phyloP scores from a whole-genome alignment of 2,888 invertebrate genomes.

The Didymodactylos carnosus region DNA sequence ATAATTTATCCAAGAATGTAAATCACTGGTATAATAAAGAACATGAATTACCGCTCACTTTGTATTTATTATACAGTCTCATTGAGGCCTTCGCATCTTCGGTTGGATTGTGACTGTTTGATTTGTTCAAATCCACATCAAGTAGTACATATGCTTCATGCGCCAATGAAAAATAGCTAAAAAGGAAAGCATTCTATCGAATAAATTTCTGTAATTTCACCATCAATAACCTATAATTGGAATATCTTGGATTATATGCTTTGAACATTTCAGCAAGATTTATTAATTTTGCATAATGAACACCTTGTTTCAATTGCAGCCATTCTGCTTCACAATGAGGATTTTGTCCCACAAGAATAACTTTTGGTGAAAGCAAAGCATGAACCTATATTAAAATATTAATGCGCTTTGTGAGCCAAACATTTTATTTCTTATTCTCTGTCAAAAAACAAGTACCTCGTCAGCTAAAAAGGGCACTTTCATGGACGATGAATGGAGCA shows the following conservation, averaged over 20 bases:
- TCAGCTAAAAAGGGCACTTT: no score
- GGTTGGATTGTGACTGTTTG: neutral
- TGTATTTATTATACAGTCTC: neutral
- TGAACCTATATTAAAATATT: neutral
- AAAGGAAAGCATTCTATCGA: neutral
- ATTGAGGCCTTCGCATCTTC: neutral
- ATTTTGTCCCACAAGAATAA: neutral
- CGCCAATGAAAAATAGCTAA: neutral
- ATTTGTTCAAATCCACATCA: neutral
- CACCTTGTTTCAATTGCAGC: neutral
- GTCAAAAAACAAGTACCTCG: no score
- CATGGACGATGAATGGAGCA: no score
- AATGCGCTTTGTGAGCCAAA: neutral
- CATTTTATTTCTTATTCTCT: neutral
- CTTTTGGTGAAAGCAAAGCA: neutral
- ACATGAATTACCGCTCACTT: no score
- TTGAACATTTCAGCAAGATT: neutral
- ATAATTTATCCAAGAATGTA: no score
- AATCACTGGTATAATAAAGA: no score
- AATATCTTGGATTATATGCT: neutral
- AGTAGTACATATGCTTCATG: neutral
- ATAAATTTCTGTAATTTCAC: neutral
- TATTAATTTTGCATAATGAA: neutral
- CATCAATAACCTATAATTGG: neutral
- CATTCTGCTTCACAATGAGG: neutral